Evolutionary conservation across 2,888 invertebrate species (phyloP).

Genomic region (Acanthosoma haemorrhoidale): DNA sequence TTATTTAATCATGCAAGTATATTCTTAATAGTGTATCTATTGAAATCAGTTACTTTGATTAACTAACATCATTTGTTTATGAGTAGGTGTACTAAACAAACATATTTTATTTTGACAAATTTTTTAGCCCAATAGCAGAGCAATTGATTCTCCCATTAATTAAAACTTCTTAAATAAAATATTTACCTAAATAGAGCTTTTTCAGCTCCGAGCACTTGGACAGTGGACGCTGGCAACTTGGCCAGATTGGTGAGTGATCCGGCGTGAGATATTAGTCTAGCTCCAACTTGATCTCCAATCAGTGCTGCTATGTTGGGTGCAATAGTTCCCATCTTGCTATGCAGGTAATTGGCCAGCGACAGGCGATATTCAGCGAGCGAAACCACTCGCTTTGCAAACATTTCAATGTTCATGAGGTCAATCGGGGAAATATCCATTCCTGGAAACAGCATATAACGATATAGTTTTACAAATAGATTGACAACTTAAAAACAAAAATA

Average conservation of each 20-base stretch:
- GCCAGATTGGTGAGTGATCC: conserved; percentile 98
- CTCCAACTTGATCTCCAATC: conserved; percentile 97
- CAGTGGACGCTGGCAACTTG: conserved; percentile 96
- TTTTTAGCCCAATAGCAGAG: too few relatives aligned
- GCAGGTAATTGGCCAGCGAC: conserved; percentile 74
- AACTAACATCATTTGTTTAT: too few relatives aligned
- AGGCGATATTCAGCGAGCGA: conserved; percentile 86
- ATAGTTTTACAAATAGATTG: too few relatives aligned
- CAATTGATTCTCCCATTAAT: too few relatives aligned
- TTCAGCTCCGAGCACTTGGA: conserved; percentile 96
- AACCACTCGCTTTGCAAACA: conserved; percentile 85
- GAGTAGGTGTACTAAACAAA: too few relatives aligned
- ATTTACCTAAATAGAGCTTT: conserved; percentile 81
- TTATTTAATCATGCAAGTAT: too few relatives aligned
- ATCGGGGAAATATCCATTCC: conserved; percentile 93
- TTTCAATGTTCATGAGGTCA: conserved; percentile 91
- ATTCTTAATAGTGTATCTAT: too few relatives aligned
- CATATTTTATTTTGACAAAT: too few relatives aligned
- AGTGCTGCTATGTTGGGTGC: conserved; percentile 92
- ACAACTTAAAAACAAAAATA: too few relatives aligned
- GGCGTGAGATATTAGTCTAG: conserved; percentile 94
- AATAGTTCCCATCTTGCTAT: conserved; percentile 84
- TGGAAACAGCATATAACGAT: too few relatives aligned
- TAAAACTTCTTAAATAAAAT: too few relatives aligned
- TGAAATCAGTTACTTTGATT: too few relatives aligned